Percentiles rank a stretch among this genome's conserved stretches.
Evolutionary conservation across 2,888 invertebrate species (phyloP).

Genomic region (Polyommatus iphigenia): DNA sequence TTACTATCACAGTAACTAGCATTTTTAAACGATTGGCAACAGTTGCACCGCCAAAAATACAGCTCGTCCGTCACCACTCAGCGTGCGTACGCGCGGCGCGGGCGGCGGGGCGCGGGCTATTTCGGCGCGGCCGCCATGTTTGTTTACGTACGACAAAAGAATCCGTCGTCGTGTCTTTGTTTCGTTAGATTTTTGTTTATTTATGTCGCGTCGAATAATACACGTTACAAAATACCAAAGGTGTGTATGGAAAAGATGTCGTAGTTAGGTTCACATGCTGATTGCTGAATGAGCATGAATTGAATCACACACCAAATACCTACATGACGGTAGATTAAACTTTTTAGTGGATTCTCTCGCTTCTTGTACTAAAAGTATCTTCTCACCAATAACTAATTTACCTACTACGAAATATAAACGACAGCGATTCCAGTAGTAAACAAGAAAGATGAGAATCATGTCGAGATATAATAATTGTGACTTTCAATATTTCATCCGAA

Average conservation of each 20-base stretch:
- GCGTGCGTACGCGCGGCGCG: constrained; percentile 36
- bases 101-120: constrained; percentile 39
- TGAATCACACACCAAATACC: too few species aligned
- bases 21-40: constrained; percentile 38
- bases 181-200: constrained; percentile 12
- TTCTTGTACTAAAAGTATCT: too few species aligned
- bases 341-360: too few species aligned
- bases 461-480: too few species aligned
- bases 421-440: too few species aligned
- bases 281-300: too few species aligned
- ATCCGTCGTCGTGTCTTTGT: constrained; percentile 14
- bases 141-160: constrained; percentile 56
- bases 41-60: constrained; percentile 45
- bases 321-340: too few species aligned
- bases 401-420: too few species aligned
- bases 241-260: background rate
- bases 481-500: too few species aligned
- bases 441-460: too few species aligned
- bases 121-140: constrained; percentile 45
- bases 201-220: background rate
- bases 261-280: too few species aligned
- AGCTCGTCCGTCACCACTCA: constrained; percentile 35
- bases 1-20: background rate
- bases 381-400: too few species aligned
- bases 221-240: background rate